These are phyloP conservation scores for Mastomys coucha DNA, from an alignment of 2,113 vertebrate genomes.

Conservation along the genomic window DNA sequence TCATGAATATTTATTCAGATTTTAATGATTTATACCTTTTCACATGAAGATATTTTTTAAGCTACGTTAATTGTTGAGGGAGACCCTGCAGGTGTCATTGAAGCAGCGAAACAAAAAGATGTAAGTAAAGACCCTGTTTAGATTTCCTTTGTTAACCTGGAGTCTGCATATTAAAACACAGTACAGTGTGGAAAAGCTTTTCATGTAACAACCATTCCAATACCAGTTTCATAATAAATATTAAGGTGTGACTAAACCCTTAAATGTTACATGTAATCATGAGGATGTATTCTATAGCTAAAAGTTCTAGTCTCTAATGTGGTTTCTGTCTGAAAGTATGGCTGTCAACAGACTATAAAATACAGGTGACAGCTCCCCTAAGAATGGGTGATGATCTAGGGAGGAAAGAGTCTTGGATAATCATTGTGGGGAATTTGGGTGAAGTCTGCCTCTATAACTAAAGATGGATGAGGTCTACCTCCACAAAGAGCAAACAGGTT, in stretches of 20 bases:
- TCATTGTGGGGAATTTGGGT: neutral
- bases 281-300: neutral
- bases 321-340: neutral
- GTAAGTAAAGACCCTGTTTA: neutral
- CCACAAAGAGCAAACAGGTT: neutral
- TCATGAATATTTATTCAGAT: neutral
- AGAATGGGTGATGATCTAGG: neutral
- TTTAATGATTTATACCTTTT: neutral
- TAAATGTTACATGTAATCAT: neutral
- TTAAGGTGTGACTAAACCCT: neutral
- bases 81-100: neutral
- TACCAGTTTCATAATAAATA: neutral
- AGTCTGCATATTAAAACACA: neutral
- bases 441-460: neutral
- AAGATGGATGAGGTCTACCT: neutral
- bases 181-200: neutral
- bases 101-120: neutral
- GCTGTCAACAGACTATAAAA: neutral
- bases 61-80: neutral
- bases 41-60: neutral
- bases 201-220: neutral
- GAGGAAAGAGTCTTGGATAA: neutral
- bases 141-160: neutral
- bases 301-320: neutral
- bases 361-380: neutral